Evolutionary conservation across 23 tunicate species (phyloP).

Genomic region (Botrylloides violaceus): DNA sequence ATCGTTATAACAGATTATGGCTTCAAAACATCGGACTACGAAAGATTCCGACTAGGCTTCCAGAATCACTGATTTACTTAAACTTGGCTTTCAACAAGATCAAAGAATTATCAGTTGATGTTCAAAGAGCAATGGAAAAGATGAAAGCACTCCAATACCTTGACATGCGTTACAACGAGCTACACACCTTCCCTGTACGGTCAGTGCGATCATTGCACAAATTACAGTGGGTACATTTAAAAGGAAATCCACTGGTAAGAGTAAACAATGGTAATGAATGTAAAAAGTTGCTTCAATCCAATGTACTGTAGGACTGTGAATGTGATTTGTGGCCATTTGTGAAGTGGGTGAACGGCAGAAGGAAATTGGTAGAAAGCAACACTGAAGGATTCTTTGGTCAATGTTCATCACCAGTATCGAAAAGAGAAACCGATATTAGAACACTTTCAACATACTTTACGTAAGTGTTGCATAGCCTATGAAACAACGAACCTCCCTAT

Average conservation of each 20-base stretch:
- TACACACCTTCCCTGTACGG: slow-evolving; percentile 21
- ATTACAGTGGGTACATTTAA: slow-evolving; percentile 18
- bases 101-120: slow-evolving; percentile 19
- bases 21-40: slow-evolving; percentile 31
- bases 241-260: slow-evolving; percentile 64
- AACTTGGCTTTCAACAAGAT: slow-evolving; percentile 44
- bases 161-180: slow-evolving; percentile 19
- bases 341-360: slow-evolving; percentile 23
- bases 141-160: slow-evolving; percentile 37
- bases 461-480: too few species aligned
- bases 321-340: slow-evolving; percentile 50
- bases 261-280: too few species aligned
- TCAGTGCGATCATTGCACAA: slow-evolving; percentile 24
- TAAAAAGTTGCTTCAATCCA: background rate
- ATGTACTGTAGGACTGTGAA: slow-evolving; percentile 45
- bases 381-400: background rate
- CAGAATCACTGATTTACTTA: slow-evolving; percentile 20
- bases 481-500: too few species aligned
- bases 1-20: slow-evolving; percentile 32
- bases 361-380: background rate
- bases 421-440: background rate
- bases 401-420: background rate
- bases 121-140: slow-evolving; percentile 20
- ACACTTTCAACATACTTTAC: slow-evolving; percentile 10
- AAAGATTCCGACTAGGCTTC: slow-evolving; percentile 54